Percentiles rank a stretch among this genome's conserved stretches.
These are phyloP conservation scores for Bostrychus sinensis DNA, from an alignment of 2,113 vertebrate species.

Conservation along the genomic window DNA sequence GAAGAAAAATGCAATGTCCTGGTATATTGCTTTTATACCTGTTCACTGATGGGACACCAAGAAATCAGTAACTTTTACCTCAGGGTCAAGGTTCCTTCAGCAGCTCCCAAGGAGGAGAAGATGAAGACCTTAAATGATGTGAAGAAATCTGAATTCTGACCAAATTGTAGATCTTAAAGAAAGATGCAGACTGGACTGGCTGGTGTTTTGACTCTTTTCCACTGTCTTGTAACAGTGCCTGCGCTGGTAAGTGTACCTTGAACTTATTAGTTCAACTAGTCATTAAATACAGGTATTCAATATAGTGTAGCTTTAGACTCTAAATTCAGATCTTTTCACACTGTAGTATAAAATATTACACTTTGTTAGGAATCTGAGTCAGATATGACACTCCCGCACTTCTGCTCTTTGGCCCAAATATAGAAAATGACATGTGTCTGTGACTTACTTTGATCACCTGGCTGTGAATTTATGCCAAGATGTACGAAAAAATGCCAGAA, in stretches of 20 bases:
- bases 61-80: slow-evolving; percentile 6
- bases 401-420: slow-evolving; percentile 43
- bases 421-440: slow-evolving; percentile 46
- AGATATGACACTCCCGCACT: slow-evolving; percentile 39
- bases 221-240: slow-evolving; percentile 44
- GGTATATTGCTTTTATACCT: not conserved
- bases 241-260: slow-evolving; percentile 73
- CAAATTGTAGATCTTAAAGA: slow-evolving; percentile 6
- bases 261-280: slow-evolving; percentile 6
- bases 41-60: slow-evolving; percentile 29
- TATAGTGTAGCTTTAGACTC: slow-evolving; percentile 32
- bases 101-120: slow-evolving; percentile 22
- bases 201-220: slow-evolving; percentile 55
- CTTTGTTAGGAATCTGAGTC: slow-evolving; percentile 39
- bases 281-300: not conserved
- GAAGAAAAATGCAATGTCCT: not conserved
- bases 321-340: too few relatives aligned
- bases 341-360: slow-evolving; percentile 36
- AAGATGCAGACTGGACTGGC: slow-evolving; percentile 44
- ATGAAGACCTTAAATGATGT: slow-evolving; percentile 19
- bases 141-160: not conserved
- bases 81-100: slow-evolving; percentile 18
- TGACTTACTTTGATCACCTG: slow-evolving; percentile 38
- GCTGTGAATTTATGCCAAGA: slow-evolving; percentile 19
- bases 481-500: not conserved